phyloP scores from a whole-genome alignment of 2,797 vertebrate species.

The Lepilemur septentrionalis region DNA sequence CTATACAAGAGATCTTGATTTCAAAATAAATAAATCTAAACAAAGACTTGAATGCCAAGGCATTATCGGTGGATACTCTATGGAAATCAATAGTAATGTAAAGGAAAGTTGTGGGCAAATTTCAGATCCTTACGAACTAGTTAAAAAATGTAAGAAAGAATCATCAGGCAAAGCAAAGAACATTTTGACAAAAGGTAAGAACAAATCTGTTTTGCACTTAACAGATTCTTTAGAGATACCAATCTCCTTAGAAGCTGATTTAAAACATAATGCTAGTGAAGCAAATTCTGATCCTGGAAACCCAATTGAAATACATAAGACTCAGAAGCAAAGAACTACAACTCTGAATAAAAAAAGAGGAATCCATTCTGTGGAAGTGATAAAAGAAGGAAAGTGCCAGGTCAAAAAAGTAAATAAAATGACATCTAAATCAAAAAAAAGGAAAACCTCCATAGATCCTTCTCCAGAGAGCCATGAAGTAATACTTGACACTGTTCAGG shows the following conservation, averaged over 20 bases:
- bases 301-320: slow-evolving; percentile 7
- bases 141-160: slow-evolving; percentile 52
- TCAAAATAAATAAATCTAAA: slow-evolving; percentile 46
- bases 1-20: slow-evolving; percentile 42
- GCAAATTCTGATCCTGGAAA: slow-evolving; percentile 3
- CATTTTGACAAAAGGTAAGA: slow-evolving; percentile 61
- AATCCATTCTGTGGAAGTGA: neutral
- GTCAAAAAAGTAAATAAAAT: slow-evolving; percentile 3
- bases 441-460: neutral
- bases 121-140: slow-evolving; percentile 18
- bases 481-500: neutral
- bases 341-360: neutral
- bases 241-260: slow-evolving; percentile 8
- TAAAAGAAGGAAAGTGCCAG: neutral
- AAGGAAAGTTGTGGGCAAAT: slow-evolving; percentile 21
- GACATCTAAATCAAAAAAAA: slow-evolving; percentile 53
- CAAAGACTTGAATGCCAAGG: slow-evolving; percentile 49
- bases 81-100: slow-evolving; percentile 53
- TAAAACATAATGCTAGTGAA: slow-evolving; percentile 42
- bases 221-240: slow-evolving; percentile 36
- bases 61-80: slow-evolving; percentile 2
- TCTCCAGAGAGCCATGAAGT: slow-evolving; percentile 31
- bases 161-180: slow-evolving; percentile 47
- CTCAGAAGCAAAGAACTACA: neutral
- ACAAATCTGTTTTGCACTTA: slow-evolving; percentile 44